phyloP scores from a whole-genome alignment of 1,140 invertebrate genomes.

The Plodia interpunctella region DNA sequence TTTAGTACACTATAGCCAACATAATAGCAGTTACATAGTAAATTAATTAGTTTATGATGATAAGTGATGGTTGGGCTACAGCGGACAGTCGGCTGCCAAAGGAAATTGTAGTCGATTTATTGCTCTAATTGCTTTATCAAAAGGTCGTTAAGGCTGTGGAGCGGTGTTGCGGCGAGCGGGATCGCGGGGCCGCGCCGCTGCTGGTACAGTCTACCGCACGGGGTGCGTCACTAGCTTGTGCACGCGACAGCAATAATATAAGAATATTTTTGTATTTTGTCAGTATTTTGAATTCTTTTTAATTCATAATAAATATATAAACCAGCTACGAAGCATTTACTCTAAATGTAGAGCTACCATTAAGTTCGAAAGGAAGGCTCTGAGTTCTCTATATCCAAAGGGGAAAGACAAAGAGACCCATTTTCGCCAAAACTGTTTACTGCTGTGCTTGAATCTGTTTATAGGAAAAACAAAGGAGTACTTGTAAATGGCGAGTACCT shows the following conservation, averaged over 20 bases:
- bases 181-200: no score
- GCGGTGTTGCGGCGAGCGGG: background rate
- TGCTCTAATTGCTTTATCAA: background rate
- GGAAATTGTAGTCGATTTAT: background rate
- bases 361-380: slow-evolving; percentile 17
- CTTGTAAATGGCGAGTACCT: slow-evolving; percentile 19
- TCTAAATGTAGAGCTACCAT: slow-evolving; percentile 16
- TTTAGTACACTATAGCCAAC: background rate
- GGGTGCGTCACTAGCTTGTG: no score
- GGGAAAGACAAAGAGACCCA: slow-evolving; percentile 21
- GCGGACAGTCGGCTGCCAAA: background rate
- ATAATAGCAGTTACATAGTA: background rate
- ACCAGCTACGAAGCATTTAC: slow-evolving; percentile 11
- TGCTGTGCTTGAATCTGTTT: slow-evolving; percentile 19
- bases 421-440: slow-evolving; percentile 25
- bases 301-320: no score
- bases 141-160: background rate
- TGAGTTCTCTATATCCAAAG: slow-evolving; percentile 13
- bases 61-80: background rate
- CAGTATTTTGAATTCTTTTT: no score
- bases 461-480: slow-evolving; percentile 17
- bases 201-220: no score
- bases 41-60: background rate
- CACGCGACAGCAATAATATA: no score
- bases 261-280: no score